Base-by-base conservation (phyloP, 2,888 invertebrate species). In the Nymphalis c-album region DNA sequence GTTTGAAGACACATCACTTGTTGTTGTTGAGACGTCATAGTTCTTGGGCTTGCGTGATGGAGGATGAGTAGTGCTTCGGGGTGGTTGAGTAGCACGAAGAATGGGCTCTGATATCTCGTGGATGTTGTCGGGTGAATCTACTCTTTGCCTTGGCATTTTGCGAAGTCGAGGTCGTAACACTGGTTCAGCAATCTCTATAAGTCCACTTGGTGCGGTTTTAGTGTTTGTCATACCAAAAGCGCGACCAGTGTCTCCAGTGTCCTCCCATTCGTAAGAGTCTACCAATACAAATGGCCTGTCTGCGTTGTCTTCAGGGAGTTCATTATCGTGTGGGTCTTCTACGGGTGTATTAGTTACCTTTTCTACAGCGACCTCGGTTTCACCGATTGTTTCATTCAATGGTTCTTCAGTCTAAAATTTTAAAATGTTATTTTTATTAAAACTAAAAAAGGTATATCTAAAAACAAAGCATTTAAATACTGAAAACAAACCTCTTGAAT, bases 121-220 rank as follows among this genome's bases (percentile, higher is more conserved):
- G 51, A 84, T 79, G 62, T 92, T 90, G 18, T 93, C 91, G 18
- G 92, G 79, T 18, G 88, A 81, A 74, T 94, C 93, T 0, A 92
- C 86, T 70, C 90, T 76, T 67, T 94, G 90, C 5, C 93, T 90
- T 57, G 93, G 84, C 77, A 94, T 93, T 73, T 90, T 93, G 0
- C 94, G 91, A 1, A 93, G 93, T 0, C 94, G 91, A 7, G 95
- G 94, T 69, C 94, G 93, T 0, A 96, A 86, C 5, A 96, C 94
- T 0, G 96, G 96, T 76, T 96, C 96, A 0, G 95, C 94, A 20
- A 96, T 95, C 85, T 96, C 96, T 22, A 93, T 81, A 17, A 85
- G 75, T 18, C 91, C 91, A 67, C 89, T 85, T 35, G 91, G 86
- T 4, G 87, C 90, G 2, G 87, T 87, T 74, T 91, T 82, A 72